A percentile compares a stretch with the other conserved stretches of the same genome.
Conservation (phyloP, 2,888 invertebrate species). For the Orchesella flavescens region DNA sequence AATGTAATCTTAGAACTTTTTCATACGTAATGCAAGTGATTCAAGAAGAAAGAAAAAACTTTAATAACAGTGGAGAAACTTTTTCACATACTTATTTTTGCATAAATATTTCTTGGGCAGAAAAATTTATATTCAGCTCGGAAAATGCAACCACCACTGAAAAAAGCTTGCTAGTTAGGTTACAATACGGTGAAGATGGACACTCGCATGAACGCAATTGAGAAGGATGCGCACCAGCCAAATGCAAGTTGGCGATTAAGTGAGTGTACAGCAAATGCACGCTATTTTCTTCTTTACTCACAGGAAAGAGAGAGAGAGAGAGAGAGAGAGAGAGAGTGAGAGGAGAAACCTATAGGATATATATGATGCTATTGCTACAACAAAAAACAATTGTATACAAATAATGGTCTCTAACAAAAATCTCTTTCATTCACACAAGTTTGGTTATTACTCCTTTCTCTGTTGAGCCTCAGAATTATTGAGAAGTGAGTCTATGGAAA, state of each 20-base stretch:
- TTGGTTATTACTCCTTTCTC: too few relatives aligned
- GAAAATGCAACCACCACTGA: background rate
- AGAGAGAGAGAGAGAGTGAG: background rate
- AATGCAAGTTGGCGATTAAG: constrained; percentile 54
- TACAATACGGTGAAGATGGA: background rate
- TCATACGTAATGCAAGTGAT: too few relatives aligned
- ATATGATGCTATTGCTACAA: too few relatives aligned
- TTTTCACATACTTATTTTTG: background rate
- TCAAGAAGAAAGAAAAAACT: too few relatives aligned
- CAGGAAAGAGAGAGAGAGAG: background rate
- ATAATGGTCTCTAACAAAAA: too few relatives aligned
- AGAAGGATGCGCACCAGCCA: constrained; percentile 44
- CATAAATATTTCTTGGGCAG: background rate
- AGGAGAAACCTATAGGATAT: too few relatives aligned
- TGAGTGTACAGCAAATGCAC: constrained; percentile 29
- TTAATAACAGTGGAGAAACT: background rate
- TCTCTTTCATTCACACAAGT: too few relatives aligned
- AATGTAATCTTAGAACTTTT: too few relatives aligned
- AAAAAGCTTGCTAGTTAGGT: background rate
- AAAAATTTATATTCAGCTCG: background rate
- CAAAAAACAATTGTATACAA: too few relatives aligned
- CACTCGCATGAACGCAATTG: background rate
- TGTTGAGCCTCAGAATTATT: too few relatives aligned
- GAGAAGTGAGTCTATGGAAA: too few relatives aligned
- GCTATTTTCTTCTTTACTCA: constrained; percentile 32